These are phyloP conservation scores for Solenodon paradoxus DNA, from an alignment of 2,113 vertebrate genomes.

Conservation along the genomic window DNA sequence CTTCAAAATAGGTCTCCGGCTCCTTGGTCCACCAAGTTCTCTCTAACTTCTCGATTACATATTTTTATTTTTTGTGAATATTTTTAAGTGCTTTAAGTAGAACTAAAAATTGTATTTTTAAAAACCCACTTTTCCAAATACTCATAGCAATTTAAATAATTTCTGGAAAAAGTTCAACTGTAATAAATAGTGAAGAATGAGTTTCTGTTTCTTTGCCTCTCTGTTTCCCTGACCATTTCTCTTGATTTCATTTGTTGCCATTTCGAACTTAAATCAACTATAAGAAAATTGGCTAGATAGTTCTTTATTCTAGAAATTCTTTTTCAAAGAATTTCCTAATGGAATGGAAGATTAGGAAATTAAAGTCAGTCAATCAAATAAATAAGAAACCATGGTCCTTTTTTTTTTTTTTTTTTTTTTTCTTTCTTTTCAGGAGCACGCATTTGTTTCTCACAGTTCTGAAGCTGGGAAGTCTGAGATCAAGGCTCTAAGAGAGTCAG, in stretches of 20 bases:
- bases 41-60: not conserved
- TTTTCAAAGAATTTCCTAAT: not conserved
- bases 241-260: not conserved
- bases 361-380: not conserved
- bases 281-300: not conserved
- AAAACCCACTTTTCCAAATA: not conserved
- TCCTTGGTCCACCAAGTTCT: not conserved
- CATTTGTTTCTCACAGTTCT: too few species aligned
- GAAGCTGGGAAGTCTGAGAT: too few species aligned
- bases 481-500: too few species aligned
- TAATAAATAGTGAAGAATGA: not conserved
- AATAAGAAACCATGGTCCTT: not conserved
- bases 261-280: not conserved
- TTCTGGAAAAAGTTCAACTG: not conserved
- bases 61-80: not conserved
- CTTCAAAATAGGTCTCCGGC: not conserved
- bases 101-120: conserved; percentile 9
- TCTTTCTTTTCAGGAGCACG: too few species aligned
- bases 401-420: too few species aligned
- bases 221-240: not conserved
- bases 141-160: not conserved
- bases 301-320: not conserved
- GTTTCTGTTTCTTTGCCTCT: not conserved
- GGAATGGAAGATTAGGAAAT: not conserved
- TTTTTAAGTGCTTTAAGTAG: conserved; percentile 23